These are phyloP conservation scores for Stenodera caucasica DNA, from an alignment of 2,888 invertebrate genomes.

Conservation along the genomic window DNA sequence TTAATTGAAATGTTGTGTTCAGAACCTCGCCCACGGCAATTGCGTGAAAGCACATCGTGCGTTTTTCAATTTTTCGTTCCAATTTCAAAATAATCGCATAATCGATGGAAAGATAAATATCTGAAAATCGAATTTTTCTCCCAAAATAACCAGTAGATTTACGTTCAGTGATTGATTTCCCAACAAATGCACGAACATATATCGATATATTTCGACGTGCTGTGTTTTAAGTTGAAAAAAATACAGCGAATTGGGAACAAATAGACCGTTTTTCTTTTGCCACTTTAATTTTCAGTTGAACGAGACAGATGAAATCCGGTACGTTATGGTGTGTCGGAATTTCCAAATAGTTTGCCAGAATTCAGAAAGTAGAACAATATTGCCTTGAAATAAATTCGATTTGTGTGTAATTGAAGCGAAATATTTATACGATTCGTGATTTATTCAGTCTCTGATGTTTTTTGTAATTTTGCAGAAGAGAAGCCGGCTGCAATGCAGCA, in stretches of 20 bases:
- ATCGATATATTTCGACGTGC: not conserved
- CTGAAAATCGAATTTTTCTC: not conserved
- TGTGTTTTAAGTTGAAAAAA: too few relatives aligned
- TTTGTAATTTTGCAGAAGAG: conserved; percentile 61
- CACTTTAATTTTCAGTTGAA: conserved; percentile 1
- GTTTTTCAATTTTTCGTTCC: not conserved
- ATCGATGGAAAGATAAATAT: not conserved
- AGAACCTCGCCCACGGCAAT: not conserved
- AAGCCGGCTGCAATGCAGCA: conserved; percentile 76
- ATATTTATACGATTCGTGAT: not conserved
- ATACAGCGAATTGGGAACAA: not conserved
- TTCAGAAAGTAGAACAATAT: too few relatives aligned
- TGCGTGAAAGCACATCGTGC: not conserved
- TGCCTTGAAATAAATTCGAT: too few relatives aligned
- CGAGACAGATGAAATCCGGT: not conserved
- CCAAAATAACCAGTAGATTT: too few relatives aligned
- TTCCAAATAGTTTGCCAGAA: not conserved
- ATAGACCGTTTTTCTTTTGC: not conserved
- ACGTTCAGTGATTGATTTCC: too few relatives aligned
- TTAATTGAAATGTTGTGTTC: conserved; percentile 3
- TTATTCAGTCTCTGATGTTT: not conserved
- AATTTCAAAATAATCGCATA: not conserved
- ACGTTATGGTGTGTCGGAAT: not conserved
- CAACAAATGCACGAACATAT: not conserved
- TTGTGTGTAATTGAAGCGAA: too few relatives aligned